Percentiles rank a stretch among this genome's conserved stretches.
Evolutionary conservation across 2,888 invertebrate species (phyloP).

Genomic region (Meandrusa payeni): DNA sequence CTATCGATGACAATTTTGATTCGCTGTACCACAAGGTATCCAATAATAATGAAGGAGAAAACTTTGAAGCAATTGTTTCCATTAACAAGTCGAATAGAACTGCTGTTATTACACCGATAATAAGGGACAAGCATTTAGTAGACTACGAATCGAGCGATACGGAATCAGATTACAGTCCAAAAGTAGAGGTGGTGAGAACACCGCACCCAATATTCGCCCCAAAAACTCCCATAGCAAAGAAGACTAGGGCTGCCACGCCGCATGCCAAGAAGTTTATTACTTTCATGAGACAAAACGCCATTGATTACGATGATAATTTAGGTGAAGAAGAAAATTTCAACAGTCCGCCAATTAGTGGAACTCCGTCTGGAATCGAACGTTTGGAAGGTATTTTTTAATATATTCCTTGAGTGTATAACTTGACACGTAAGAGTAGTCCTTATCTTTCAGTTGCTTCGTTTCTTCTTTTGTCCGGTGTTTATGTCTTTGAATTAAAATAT

Average conservation of each 20-base stretch:
- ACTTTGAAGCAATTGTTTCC: constrained; percentile 54
- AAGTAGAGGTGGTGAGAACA: constrained; percentile 37
- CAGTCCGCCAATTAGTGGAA: constrained; percentile 36
- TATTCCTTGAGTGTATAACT: too few species aligned
- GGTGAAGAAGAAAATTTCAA: constrained; percentile 38
- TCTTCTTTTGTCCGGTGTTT: too few species aligned
- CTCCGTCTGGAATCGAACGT: constrained; percentile 15
- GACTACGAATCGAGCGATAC: constrained; percentile 67
- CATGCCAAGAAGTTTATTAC: constrained; percentile 57
- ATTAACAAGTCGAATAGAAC: constrained; percentile 58
- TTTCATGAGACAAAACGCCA: constrained; percentile 50
- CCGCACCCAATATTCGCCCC: constrained; percentile 45
- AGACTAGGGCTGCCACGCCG: constrained; percentile 55
- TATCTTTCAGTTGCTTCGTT: too few species aligned
- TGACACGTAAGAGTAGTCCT: too few species aligned
- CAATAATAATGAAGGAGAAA: constrained; percentile 41
- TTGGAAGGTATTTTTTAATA: constrained; percentile 26
- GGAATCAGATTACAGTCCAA: constrained; percentile 42
- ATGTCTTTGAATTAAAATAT: too few species aligned
- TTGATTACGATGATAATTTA: constrained; percentile 47
- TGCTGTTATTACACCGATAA: constrained; percentile 64
- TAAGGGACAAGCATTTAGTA: constrained; percentile 57
- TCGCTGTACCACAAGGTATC: constrained; percentile 54
- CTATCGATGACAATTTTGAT: constrained; percentile 58
- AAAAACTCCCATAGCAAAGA: constrained; percentile 56